Conservation (phyloP, 92 coral and sea anemone species). For the Zoanthus solanderi region DNA sequence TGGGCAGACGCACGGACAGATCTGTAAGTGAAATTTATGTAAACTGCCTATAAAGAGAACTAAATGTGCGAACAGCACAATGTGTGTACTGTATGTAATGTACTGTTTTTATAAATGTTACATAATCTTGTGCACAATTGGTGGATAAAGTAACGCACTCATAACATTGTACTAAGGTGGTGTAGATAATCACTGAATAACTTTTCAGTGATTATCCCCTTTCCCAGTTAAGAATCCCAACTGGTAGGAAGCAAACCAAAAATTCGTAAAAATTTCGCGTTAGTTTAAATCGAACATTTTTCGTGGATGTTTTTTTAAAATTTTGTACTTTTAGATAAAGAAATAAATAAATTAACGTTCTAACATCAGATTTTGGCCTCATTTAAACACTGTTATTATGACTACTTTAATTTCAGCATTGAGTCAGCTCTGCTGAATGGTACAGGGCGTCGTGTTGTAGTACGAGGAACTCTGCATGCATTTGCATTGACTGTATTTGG, state of each 20-base stretch:
- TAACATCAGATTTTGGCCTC: too few relatives aligned
- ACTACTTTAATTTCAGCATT: constrained; percentile 51
- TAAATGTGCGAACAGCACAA: not conserved
- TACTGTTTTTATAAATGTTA: not conserved
- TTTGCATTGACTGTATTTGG: constrained; percentile 75
- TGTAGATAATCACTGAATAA: too few relatives aligned
- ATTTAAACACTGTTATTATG: not conserved
- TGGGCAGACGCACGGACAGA: constrained; percentile 75
- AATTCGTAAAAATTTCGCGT: too few relatives aligned
- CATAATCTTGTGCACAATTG: too few relatives aligned
- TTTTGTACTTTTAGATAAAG: too few relatives aligned
- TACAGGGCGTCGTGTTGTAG: constrained; percentile 72
- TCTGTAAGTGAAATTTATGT: constrained; percentile 54
- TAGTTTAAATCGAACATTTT: too few relatives aligned
- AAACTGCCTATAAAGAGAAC: not conserved
- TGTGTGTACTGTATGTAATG: too few relatives aligned
- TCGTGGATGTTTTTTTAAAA: too few relatives aligned
- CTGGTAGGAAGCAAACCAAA: not conserved
- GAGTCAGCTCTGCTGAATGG: constrained; percentile 85
- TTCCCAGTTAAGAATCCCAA: not conserved
- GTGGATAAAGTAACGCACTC: too few relatives aligned
- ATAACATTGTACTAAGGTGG: too few relatives aligned
- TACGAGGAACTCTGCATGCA: constrained; percentile 23
- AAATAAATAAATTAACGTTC: too few relatives aligned
- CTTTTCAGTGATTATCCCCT: too few relatives aligned